Evolutionary conservation across 2,888 invertebrate species (phyloP), one percentile per base, ranked within the genome.

Genomic region (Ditula angustiorana): DNA sequence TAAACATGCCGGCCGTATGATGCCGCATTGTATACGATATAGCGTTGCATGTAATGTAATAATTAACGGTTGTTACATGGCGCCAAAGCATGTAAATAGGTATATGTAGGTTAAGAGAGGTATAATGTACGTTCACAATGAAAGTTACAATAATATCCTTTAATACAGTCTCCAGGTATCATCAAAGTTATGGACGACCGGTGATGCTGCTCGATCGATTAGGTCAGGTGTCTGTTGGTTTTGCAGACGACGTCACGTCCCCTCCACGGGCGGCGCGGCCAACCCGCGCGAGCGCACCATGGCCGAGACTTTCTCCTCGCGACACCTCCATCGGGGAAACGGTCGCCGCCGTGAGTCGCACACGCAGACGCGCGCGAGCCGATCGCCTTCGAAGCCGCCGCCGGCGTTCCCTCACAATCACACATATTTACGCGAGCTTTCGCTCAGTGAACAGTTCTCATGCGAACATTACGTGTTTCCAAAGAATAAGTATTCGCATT

Each of bases 291-390:
- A 78, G 83, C 86, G 82, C 83, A 74, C 90, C 90, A 91, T 88
- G 90, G 90, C 87, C 92, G 83, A 86, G 86, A 93, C 93, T 93
- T 93, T 93, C 93, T 92, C 92, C 89, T 90, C 88, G 88, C 88
- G 89, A 88, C 90, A 89, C 87, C 88, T 83, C 85, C 74, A 76
- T 78, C 78, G 83, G 87, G 85, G 89, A 87, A 86, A 85, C 88
- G 79, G 80, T 72, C 81, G 77, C 77, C 79, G 75, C 72, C 78
- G 82, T 76, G 88, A 89, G 87, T 88, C 85, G 85, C 79, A 81
- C 77, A 81, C 80, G 79, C 77, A 86, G 79, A 83, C 80, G 89
- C 88, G 87, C 83, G 85, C 88, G 85, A 85, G 85, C 77, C 87
- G 82, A 86, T 80, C 88, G 87, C 78, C 82, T 88, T 76, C 75